These are phyloP conservation scores for Tipula helvola DNA, from an alignment of 2,888 invertebrate species.

Conservation along the genomic window DNA sequence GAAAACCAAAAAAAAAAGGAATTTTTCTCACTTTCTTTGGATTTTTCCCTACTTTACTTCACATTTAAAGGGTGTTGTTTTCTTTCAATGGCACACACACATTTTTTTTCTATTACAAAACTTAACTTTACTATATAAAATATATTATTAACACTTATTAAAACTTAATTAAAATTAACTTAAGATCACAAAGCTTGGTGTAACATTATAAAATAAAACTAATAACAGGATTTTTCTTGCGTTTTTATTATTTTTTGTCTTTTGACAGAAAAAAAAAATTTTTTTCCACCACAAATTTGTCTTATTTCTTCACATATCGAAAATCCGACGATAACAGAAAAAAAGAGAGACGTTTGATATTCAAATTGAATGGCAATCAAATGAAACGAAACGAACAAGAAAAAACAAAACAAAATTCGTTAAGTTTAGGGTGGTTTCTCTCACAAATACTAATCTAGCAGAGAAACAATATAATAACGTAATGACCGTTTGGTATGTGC, in stretches of 20 bases:
- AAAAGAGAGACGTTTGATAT: background rate
- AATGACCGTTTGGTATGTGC: background rate
- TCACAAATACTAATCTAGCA: background rate
- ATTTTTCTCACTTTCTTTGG: background rate
- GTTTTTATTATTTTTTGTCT: background rate
- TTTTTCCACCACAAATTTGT: background rate
- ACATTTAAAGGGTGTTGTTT: background rate
- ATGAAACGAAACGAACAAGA: background rate
- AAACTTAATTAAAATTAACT: background rate
- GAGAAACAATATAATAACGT: background rate
- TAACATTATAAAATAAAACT: background rate
- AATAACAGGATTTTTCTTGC: background rate
- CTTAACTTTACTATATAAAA: background rate
- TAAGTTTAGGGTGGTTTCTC: background rate
- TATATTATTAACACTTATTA: background rate
- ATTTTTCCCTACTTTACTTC: background rate
- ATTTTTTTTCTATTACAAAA: background rate
- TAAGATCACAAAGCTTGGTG: background rate
- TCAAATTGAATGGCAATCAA: background rate
- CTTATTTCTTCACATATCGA: background rate
- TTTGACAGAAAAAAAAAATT: background rate
- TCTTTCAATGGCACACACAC: background rate
- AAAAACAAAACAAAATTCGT: background rate
- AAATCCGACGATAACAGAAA: background rate
- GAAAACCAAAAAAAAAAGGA: background rate